Percentiles rank a stretch among this genome's conserved stretches.
phyloP scores from a whole-genome alignment of 2,797 vertebrate genomes.

The Syngnathus acus region DNA sequence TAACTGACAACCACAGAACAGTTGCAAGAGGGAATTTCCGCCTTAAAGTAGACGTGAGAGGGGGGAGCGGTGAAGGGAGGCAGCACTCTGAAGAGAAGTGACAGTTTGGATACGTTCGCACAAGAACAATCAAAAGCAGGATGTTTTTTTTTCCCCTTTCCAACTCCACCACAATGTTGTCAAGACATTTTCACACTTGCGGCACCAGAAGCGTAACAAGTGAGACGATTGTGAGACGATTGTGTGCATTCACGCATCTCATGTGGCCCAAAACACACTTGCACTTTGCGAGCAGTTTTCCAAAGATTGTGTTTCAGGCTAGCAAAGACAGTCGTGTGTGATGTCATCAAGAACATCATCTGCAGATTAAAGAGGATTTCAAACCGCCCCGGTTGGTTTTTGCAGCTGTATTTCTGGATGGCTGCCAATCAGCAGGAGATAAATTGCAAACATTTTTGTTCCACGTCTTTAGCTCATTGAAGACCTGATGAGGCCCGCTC shows the following conservation, averaged over 20 bases:
- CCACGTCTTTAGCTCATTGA: not conserved
- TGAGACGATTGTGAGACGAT: too few relatives aligned
- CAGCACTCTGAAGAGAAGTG: not conserved
- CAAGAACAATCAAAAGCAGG: not conserved
- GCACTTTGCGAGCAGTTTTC: not conserved
- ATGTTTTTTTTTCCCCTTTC: not conserved
- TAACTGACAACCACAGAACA: conserved; percentile 6
- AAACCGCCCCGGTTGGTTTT: not conserved
- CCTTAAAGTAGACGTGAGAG: not conserved
- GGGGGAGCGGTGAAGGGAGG: not conserved
- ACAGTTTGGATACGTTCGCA: not conserved
- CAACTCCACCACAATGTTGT: too few relatives aligned
- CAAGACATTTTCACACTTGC: not conserved
- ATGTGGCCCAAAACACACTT: not conserved
- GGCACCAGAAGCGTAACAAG: not conserved
- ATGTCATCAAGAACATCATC: conserved; percentile 1
- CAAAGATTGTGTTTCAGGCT: not conserved
- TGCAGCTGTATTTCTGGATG: not conserved
- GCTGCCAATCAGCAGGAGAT: not conserved
- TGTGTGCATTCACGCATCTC: too few relatives aligned
- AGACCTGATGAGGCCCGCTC: not conserved
- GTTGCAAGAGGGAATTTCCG: conserved; percentile 10
- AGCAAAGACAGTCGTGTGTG: not conserved
- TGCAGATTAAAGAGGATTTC: conserved; percentile 6
- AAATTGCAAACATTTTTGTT: conserved; percentile 4